Evolutionary conservation across 1,140 invertebrate species (phyloP).

Genomic region (Diorhabda carinulata): DNA sequence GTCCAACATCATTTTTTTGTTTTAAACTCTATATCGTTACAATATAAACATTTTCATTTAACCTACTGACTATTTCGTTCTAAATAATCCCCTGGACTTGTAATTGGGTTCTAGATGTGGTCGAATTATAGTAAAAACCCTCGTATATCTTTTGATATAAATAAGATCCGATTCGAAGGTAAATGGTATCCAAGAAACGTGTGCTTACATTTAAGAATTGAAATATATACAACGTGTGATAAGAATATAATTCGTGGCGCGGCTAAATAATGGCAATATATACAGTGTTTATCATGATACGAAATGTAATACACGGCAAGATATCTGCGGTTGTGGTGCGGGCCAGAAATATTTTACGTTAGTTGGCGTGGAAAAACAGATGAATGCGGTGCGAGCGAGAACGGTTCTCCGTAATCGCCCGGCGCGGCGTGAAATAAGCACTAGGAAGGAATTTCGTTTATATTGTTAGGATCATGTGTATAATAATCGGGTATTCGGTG

Average conservation of each 20-base stretch:
- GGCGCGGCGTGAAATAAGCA: constrained; percentile 17
- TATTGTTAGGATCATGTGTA: constrained; percentile 25
- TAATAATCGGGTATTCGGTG: constrained; percentile 16
- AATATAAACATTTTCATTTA: too few species aligned
- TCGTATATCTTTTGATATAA: too few species aligned
- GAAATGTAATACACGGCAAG: constrained; percentile 20
- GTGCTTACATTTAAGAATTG: background rate
- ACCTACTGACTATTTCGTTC: too few species aligned
- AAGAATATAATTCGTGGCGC: constrained; percentile 4
- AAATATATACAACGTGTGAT: constrained; percentile 3
- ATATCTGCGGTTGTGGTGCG: constrained; percentile 13
- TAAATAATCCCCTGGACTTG: too few species aligned
- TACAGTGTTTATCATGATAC: constrained; percentile 22
- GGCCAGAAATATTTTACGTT: constrained; percentile 20
- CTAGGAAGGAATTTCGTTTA: constrained; percentile 21
- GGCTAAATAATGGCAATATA: constrained; percentile 19
- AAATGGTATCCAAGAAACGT: background rate
- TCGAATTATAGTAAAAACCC: too few species aligned
- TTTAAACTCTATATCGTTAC: too few species aligned
- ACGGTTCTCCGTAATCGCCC: background rate
- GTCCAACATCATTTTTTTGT: too few species aligned
- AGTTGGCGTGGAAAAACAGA: constrained; percentile 16
- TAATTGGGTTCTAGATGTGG: too few species aligned
- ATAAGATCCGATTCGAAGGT: too few species aligned
- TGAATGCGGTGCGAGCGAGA: constrained; percentile 1